A percentile compares a stretch with the other conserved stretches of the same genome.
phyloP scores from a whole-genome alignment of 37 sponge, comb jelly and placozoan genomes.

The Amphimedon queenslandica region DNA sequence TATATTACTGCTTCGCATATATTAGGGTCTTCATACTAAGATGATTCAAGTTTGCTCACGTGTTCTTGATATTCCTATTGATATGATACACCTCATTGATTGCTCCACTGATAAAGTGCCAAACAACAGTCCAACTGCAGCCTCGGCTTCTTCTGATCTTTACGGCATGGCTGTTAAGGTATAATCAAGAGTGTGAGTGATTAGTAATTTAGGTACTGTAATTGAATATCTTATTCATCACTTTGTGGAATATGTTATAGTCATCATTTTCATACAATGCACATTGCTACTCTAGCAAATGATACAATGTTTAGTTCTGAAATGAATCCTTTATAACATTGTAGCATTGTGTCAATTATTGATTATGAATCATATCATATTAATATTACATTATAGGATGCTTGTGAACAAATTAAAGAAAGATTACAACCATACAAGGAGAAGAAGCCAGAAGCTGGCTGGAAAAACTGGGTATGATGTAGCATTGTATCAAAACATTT shows the following conservation, averaged over 20 bases:
- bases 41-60: slow-evolving; percentile 80
- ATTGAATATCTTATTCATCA: no score
- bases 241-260: no score
- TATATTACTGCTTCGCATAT: no score
- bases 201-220: no score
- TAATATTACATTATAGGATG: slow-evolving; percentile 38
- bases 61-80: slow-evolving; percentile 49
- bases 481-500: background rate
- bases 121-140: slow-evolving; percentile 77
- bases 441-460: slow-evolving; percentile 45
- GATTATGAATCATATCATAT: no score
- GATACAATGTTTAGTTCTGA: no score
- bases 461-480: slow-evolving; percentile 67
- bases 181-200: no score
- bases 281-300: no score
- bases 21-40: slow-evolving; percentile 84
- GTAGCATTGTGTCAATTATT: no score
- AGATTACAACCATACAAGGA: slow-evolving; percentile 61
- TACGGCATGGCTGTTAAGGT: slow-evolving; percentile 86
- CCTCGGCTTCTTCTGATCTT: slow-evolving; percentile 76
- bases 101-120: slow-evolving; percentile 68
- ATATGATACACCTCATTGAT: slow-evolving; percentile 64
- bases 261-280: no score
- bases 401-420: slow-evolving; percentile 67
- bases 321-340: no score